Conservation (phyloP, 1,140 invertebrate genomes). For the Drosophila aff. region DNA sequence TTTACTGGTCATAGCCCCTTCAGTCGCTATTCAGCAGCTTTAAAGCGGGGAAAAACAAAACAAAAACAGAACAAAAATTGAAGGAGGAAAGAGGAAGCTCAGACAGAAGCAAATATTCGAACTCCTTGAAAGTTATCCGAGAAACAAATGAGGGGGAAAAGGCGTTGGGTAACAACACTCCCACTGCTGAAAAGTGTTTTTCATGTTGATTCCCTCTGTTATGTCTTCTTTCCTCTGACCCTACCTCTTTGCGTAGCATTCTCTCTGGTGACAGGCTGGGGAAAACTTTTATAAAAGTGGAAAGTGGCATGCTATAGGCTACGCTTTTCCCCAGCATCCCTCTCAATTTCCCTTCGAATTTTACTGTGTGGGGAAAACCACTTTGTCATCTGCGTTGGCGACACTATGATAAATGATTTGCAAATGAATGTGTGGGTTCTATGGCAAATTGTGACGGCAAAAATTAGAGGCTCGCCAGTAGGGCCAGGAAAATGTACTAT, state of each 20-base stretch:
- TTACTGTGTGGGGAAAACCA: slow-evolving; percentile 33
- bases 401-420: slow-evolving; percentile 58
- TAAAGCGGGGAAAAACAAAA: too few relatives aligned
- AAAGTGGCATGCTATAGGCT: slow-evolving; percentile 27
- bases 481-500: background rate
- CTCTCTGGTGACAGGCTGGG: slow-evolving; percentile 12
- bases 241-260: background rate
- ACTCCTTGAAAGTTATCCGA: slow-evolving; percentile 6
- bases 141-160: slow-evolving; percentile 16
- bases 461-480: slow-evolving; percentile 11
- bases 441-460: slow-evolving; percentile 40
- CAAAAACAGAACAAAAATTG: background rate
- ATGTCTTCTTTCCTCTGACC: background rate
- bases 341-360: background rate
- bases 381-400: slow-evolving; percentile 44
- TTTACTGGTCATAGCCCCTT: background rate
- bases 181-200: slow-evolving; percentile 26
- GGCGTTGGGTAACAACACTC: background rate
- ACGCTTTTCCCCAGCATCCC: slow-evolving; percentile 22
- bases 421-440: slow-evolving; percentile 56
- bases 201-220: slow-evolving; percentile 6
- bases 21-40: too few relatives aligned
- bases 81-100: too few relatives aligned
- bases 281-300: slow-evolving; percentile 38
- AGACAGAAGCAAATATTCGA: background rate